Evolutionary conservation across 1,140 invertebrate species (phyloP), one percentile per base, ranked within the genome.

Genomic region (Ceratosolen fusciceps): DNA sequence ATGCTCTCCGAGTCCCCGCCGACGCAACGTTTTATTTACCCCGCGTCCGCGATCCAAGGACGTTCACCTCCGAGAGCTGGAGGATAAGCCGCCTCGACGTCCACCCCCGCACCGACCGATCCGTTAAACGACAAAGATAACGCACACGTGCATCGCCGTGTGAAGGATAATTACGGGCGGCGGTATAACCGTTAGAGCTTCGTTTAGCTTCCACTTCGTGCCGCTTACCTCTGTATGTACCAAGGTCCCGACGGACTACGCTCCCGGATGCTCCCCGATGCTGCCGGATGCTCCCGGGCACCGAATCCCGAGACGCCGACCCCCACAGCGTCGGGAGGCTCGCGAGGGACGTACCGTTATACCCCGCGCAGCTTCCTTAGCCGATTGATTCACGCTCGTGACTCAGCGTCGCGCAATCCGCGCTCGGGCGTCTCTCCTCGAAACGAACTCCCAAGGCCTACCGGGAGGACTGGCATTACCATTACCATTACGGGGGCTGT

Each of bases 361-460:
- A 10, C 34, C 14, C 54, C 34, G 24, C 29, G 26, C 47, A 39
- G 19, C 49, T 67, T 67, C 56, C 47, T 52, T 68, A 21, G 34
- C 16, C 77, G 70, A 79, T 79, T 73, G 77, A 79, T 78, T 78
- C 77, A 78, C 52, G 5, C 70, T 7, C 49, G 34, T 78, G 68
- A 73, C 54, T 78, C 77, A 62, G 37, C 0, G 47, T 14, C 14
- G 3, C 39, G 5, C 9, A 16, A 19, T 29, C 9, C 31, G 24
- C 26, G 31, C 58, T 39, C 16, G 3, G 1, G n/a, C 12, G 37
- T 26, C 49, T 26, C 24, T 54, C 43, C 7, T 60, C 54, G 0
- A n/a, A 14, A 5, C 21, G 16, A 14, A 31, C 47, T 31, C 2
- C n/a, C n/a, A n/a, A n/a, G n/a, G 43, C 16, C 16, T 7, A 16